These are phyloP conservation scores for Leptopilina boulardi DNA, from an alignment of 1,140 invertebrate species.

Conservation along the genomic window DNA sequence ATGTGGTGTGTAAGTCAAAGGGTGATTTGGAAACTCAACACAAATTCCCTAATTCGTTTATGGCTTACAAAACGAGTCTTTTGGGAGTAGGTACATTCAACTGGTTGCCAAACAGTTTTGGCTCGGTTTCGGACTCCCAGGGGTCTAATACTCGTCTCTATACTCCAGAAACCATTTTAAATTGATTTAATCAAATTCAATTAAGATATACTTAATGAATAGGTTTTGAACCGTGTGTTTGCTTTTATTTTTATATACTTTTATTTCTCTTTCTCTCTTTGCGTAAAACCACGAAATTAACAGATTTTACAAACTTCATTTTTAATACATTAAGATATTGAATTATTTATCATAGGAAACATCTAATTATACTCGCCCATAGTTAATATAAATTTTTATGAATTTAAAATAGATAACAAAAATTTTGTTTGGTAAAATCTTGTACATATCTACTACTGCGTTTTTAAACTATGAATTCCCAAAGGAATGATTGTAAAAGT, in stretches of 20 bases:
- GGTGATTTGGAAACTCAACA: constrained; percentile 56
- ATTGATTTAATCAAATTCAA: constrained; percentile 37
- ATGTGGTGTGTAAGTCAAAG: constrained; percentile 45
- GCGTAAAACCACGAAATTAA: no score
- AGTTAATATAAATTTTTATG: no score
- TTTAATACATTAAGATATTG: no score
- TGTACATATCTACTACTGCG: no score
- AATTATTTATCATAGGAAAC: no score
- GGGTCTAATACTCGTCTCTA: constrained; percentile 43
- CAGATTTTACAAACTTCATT: no score
- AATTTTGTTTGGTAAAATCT: constrained; percentile 39
- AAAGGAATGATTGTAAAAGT: constrained; percentile 66
- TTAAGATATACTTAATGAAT: no score
- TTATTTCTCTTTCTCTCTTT: no score
- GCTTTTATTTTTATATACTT: no score
- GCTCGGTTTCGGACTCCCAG: constrained; percentile 48
- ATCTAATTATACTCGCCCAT: no score
- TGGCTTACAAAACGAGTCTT: constrained; percentile 70
- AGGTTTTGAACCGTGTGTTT: no score
- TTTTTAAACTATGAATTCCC: constrained; percentile 58
- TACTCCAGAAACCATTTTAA: constrained; percentile 45
- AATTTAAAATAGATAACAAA: no score
- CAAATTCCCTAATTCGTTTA: constrained; percentile 66
- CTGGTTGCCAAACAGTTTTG: constrained; percentile 72
- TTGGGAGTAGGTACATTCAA: constrained; percentile 65